Evolutionary conservation across 2,797 vertebrate species (phyloP).

Genomic region (Gobio occitaniae): DNA sequence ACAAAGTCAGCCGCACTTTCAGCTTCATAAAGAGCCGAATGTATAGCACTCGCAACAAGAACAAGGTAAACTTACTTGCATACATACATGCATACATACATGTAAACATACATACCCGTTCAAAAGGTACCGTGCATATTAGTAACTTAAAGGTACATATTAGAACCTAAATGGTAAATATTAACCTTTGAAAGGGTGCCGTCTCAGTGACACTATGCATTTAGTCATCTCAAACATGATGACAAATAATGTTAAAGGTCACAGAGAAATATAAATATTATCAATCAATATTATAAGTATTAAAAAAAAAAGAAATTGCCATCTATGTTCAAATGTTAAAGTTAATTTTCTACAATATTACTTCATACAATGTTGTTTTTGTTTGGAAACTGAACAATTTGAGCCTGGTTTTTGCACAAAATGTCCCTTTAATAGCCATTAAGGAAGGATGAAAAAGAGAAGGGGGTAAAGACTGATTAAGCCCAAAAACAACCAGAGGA

Average conservation of each 20-base stretch:
- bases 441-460: neutral
- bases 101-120: too few relatives aligned
- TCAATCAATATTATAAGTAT: neutral
- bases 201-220: too few relatives aligned
- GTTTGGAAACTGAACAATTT: neutral
- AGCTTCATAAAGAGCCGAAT: slow-evolving; percentile 95
- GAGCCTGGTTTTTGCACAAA: neutral
- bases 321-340: neutral
- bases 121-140: too few relatives aligned
- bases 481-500: slow-evolving; percentile 13
- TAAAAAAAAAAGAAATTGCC: neutral
- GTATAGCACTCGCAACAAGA: slow-evolving; percentile 92
- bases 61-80: slow-evolving; percentile 72
- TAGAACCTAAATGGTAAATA: too few relatives aligned
- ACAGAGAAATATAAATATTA: neutral
- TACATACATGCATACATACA: too few relatives aligned
- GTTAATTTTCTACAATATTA: neutral
- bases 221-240: neutral
- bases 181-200: too few relatives aligned
- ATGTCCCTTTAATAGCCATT: neutral
- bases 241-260: neutral
- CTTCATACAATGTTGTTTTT: neutral
- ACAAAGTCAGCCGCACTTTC: slow-evolving; percentile 94
- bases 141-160: too few relatives aligned
- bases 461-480: neutral